Conservation (phyloP, 1,140 invertebrate genomes). For the Ceratina calcarata region DNA sequence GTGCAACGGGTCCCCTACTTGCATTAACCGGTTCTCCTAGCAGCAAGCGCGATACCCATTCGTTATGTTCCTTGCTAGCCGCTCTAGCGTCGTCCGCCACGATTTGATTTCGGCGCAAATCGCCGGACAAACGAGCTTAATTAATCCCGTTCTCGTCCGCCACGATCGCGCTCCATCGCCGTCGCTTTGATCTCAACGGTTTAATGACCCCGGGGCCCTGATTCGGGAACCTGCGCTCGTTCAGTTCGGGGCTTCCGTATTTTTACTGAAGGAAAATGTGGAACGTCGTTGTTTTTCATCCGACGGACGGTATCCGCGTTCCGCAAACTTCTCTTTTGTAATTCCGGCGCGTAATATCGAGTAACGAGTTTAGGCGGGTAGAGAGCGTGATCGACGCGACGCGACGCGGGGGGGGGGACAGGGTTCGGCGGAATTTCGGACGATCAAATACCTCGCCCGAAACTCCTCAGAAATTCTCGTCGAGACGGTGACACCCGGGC, state of each 20-base stretch:
- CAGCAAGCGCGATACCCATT: conserved; percentile 60
- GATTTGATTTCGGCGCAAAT: conserved; percentile 71
- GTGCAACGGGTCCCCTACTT: conserved; percentile 51
- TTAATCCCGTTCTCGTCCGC: conserved; percentile 66
- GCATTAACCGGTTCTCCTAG: conserved; percentile 59
- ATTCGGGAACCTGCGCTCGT: not conserved
- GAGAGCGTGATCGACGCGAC: conserved; percentile 19
- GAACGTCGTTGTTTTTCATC: too few species aligned
- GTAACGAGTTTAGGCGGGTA: not conserved
- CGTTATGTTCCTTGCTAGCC: conserved; percentile 67
- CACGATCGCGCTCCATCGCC: conserved; percentile 7
- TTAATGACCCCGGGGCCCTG: not conserved
- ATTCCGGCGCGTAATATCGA: not conserved
- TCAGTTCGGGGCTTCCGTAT: too few species aligned
- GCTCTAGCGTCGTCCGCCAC: conserved; percentile 50
- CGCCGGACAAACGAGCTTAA: conserved; percentile 75
- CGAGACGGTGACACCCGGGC: not conserved
- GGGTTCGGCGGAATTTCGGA: conserved; percentile 10
- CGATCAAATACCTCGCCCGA: conserved; percentile 25
- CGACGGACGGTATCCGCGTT: too few species aligned
- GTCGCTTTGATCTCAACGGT: conserved; percentile 13
- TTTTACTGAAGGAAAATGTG: not conserved
- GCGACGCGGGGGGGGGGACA: too few species aligned
- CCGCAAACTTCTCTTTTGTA: not conserved
- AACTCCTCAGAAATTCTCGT: conserved; percentile 31